Conservation (phyloP, 2,888 invertebrate species). For the Acanthopleura granulata region DNA sequence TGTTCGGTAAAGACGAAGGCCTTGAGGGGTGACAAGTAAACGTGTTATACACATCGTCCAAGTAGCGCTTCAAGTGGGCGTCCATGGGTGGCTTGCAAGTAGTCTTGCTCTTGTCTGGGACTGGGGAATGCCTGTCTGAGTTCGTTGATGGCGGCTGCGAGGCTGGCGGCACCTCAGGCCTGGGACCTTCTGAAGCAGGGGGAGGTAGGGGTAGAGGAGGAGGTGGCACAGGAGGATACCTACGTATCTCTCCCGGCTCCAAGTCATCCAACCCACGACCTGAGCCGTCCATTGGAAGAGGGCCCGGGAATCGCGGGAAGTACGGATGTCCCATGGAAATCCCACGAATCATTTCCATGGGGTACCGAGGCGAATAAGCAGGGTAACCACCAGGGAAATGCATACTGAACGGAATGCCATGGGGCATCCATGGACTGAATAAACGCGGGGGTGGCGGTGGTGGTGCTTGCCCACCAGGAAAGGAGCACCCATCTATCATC, state of each 20-base stretch:
- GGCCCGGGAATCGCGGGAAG: no score
- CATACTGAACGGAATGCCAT: neutral
- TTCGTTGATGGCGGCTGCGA: neutral
- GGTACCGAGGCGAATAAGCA: neutral
- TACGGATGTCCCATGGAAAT: neutral
- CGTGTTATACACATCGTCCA: neutral
- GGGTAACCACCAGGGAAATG: neutral
- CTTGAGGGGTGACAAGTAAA: neutral
- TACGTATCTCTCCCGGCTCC: no score
- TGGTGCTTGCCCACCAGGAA: neutral
- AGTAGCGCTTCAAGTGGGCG: neutral
- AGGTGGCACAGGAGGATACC: neutral
- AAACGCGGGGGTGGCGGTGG: neutral
- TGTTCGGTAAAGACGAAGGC: neutral
- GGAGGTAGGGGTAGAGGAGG: neutral
- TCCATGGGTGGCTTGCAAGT: neutral
- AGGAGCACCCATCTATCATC: no score
- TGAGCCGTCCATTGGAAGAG: no score
- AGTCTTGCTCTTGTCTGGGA: neutral
- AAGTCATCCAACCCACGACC: no score
- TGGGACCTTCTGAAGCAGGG: neutral
- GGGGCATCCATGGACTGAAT: slow-evolving; percentile 1
- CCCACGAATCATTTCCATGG: neutral
- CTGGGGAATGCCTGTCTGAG: neutral
- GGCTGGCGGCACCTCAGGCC: neutral